phyloP scores from a whole-genome alignment of 2,113 vertebrate genomes.

The Pachycephala philippinensis region DNA sequence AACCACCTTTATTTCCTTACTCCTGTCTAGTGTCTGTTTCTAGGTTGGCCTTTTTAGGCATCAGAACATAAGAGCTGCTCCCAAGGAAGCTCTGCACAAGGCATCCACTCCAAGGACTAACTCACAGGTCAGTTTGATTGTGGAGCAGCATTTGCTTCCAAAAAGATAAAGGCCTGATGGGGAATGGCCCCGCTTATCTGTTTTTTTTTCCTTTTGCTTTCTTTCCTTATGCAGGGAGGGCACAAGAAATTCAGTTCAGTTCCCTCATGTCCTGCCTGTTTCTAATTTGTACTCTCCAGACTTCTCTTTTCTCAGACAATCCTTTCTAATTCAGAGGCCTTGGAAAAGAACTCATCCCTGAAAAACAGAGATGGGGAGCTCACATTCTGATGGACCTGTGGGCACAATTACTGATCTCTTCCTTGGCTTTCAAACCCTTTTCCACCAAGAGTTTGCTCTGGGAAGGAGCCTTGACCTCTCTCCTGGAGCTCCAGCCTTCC shows the following conservation, averaged over 20 bases:
- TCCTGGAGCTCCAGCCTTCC: background rate
- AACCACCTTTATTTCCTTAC: no score
- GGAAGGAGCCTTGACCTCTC: background rate
- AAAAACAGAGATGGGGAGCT: background rate
- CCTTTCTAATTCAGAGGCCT: background rate
- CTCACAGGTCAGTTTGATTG: background rate
- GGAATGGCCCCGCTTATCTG: background rate
- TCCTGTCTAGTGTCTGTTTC: no score
- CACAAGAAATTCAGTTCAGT: background rate
- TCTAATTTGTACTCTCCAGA: no score
- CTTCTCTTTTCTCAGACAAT: background rate
- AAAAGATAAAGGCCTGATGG: background rate
- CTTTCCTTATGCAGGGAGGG: background rate
- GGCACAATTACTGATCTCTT: background rate
- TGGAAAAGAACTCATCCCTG: background rate
- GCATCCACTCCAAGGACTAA: background rate
- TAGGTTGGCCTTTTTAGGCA: no score
- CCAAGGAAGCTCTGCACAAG: background rate
- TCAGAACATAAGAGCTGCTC: background rate
- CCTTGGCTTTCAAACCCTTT: background rate
- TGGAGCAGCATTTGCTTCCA: background rate
- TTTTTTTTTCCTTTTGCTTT: background rate
- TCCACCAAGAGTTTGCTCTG: background rate
- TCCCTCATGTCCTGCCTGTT: background rate
- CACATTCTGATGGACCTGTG: background rate